phyloP scores from a whole-genome alignment of 2,888 invertebrate genomes.

The Nephrotoma flavescens region DNA sequence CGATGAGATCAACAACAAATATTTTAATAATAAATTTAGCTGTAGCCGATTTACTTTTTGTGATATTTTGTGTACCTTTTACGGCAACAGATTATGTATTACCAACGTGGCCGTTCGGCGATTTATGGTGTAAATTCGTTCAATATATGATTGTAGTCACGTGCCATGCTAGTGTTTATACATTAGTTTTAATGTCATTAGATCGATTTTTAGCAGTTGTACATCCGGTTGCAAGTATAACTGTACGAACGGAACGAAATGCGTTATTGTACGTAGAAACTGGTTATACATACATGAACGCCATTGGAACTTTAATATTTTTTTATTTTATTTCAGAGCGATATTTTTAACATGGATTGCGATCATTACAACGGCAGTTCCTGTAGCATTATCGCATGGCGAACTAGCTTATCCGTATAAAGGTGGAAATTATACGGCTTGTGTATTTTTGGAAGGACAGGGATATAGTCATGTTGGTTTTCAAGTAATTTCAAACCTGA shows the following conservation, averaged over 20 bases:
- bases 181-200: constrained; percentile 82
- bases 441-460: constrained; percentile 48
- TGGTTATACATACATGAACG: not conserved
- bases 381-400: constrained; percentile 62
- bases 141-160: constrained; percentile 87
- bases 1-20: constrained; percentile 89
- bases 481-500: constrained; percentile 20
- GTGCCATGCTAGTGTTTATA: constrained; percentile 87
- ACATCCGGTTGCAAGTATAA: constrained; percentile 80
- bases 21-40: constrained; percentile 81
- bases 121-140: constrained; percentile 68
- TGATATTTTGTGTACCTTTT: constrained; percentile 87
- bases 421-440: constrained; percentile 48
- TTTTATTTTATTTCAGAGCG: constrained; percentile 35
- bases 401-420: constrained; percentile 51
- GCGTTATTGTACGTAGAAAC: constrained; percentile 40
- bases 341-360: constrained; percentile 68
- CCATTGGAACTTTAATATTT: too few relatives aligned
- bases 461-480: constrained; percentile 38
- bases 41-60: constrained; percentile 79
- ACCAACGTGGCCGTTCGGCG: constrained; percentile 82
- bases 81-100: constrained; percentile 82
- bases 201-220: constrained; percentile 89
- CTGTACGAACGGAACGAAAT: constrained; percentile 66
- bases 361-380: constrained; percentile 63